Conservation (phyloP, 2,797 vertebrate genomes). For the Brachyrhaphis roseni region DNA sequence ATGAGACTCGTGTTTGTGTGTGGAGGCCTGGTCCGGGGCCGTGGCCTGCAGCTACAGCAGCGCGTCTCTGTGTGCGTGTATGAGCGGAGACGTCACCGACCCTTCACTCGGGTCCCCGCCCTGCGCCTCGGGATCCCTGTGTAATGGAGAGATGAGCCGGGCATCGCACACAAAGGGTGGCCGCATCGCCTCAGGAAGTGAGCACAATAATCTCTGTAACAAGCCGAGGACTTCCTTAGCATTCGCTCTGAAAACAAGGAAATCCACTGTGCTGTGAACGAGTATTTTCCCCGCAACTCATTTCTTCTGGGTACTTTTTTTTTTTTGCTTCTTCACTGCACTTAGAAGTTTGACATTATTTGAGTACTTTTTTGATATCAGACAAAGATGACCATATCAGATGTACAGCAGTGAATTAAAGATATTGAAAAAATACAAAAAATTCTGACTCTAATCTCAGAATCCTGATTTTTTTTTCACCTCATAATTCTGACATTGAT, state of each 20-base stretch:
- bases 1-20: conserved; percentile 77
- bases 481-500: no score
- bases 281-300: neutral
- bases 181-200: conserved; percentile 71
- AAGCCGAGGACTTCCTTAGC: conserved; percentile 56
- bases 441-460: no score
- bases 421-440: no score
- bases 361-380: neutral
- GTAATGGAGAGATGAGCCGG: conserved; percentile 79
- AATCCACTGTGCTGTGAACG: conserved; percentile 16
- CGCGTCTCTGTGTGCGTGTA: conserved; percentile 36
- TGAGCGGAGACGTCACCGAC: conserved; percentile 67
- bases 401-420: no score
- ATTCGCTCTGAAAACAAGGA: conserved; percentile 53
- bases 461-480: no score
- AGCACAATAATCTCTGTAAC: conserved; percentile 77
- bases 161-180: conserved; percentile 72
- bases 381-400: neutral
- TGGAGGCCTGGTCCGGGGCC: conserved; percentile 73
- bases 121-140: conserved; percentile 70
- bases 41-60: conserved; percentile 67
- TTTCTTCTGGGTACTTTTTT: neutral
- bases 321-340: neutral
- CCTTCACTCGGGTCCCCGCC: conserved; percentile 71
- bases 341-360: neutral